These are phyloP conservation scores for Xestia rhomboidea DNA, from an alignment of 2,888 invertebrate genomes.

Conservation along the genomic window DNA sequence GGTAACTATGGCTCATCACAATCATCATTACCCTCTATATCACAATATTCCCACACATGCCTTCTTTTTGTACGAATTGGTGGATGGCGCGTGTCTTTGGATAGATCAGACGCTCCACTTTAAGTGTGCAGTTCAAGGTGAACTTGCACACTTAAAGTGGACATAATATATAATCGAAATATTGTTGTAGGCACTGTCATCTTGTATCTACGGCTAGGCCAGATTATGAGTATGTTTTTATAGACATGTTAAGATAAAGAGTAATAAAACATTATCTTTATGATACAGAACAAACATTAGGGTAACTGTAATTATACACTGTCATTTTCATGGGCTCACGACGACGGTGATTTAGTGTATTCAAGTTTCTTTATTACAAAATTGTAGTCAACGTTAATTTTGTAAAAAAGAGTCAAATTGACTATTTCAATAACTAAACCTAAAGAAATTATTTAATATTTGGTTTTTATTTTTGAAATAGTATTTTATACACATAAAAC, in stretches of 20 bases:
- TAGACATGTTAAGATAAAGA: background rate
- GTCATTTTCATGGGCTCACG: background rate
- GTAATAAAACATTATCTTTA: slow-evolving; percentile 30
- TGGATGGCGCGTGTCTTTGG: too few relatives aligned
- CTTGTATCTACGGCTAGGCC: background rate
- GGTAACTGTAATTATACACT: slow-evolving; percentile 2
- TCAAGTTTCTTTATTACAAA: background rate
- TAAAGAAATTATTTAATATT: too few relatives aligned
- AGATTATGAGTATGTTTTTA: slow-evolving; percentile 13
- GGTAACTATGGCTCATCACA: slow-evolving; percentile 71
- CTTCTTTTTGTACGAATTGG: too few relatives aligned
- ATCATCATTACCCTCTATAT: background rate
- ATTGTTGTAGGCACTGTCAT: too few relatives aligned
- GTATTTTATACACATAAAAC: background rate
- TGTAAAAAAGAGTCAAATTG: background rate
- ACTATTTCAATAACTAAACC: background rate
- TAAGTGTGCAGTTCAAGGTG: too few relatives aligned
- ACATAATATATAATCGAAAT: too few relatives aligned
- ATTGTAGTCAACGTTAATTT: too few relatives aligned
- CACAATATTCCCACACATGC: background rate
- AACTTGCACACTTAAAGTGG: too few relatives aligned
- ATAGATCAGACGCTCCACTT: too few relatives aligned
- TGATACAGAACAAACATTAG: background rate
- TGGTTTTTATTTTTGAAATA: background rate
- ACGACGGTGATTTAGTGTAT: background rate